Conservation (phyloP, 2,797 vertebrate species). For the Emydoidea blandingii region DNA sequence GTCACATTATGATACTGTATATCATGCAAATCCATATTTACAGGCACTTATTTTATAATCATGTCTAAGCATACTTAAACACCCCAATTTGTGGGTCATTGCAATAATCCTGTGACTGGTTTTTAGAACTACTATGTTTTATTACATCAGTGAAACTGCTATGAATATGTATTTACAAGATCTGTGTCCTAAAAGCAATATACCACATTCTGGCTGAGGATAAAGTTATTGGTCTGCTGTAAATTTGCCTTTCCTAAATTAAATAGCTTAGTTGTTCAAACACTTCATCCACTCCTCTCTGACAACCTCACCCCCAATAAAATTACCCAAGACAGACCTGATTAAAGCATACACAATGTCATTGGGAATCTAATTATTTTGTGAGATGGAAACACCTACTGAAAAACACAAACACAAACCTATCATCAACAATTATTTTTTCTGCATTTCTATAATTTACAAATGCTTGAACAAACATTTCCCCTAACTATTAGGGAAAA, state of each 20-base stretch:
- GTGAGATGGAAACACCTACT: neutral
- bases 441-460: neutral
- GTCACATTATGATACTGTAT: neutral
- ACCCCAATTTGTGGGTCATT: neutral
- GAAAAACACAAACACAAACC: neutral
- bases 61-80: neutral
- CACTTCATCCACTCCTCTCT: neutral
- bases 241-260: neutral
- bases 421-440: neutral
- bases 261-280: neutral
- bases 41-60: neutral
- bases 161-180: neutral
- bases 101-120: neutral
- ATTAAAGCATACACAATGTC: neutral
- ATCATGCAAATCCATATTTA: neutral
- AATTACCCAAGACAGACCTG: neutral
- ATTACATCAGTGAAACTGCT: neutral
- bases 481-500: neutral
- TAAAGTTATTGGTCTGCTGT: neutral
- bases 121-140: neutral
- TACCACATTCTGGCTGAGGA: neutral
- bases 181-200: neutral
- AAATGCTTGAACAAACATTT: neutral
- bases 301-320: neutral
- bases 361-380: neutral